Conservation (phyloP, 2,888 invertebrate genomes). For the Neelides folsomi region DNA sequence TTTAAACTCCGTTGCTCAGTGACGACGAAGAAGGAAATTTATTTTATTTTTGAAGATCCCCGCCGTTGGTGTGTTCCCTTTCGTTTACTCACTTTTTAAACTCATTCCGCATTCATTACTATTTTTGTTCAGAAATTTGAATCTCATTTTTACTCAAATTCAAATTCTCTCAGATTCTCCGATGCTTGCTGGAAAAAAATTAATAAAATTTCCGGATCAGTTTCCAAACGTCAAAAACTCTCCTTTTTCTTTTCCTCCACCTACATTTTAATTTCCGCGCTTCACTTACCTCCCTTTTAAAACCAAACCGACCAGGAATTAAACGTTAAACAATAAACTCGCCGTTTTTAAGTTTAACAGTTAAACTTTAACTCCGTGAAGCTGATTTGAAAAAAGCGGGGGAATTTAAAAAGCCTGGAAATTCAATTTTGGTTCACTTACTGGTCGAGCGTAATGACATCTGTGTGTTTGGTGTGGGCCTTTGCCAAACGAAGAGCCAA, state of each 20-base stretch:
- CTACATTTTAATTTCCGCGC: neutral
- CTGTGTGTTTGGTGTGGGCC: constrained; percentile 73
- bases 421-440: constrained; percentile 47
- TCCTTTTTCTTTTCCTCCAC: neutral
- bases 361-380: neutral
- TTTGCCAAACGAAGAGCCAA: constrained; percentile 81
- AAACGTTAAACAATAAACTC: no score
- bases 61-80: no score
- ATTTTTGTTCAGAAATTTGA: neutral
- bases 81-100: no score
- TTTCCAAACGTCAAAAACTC: constrained; percentile 2
- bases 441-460: constrained; percentile 92
- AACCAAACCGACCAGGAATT: no score
- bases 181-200: constrained; percentile 12
- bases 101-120: no score
- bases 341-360: neutral
- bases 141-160: neutral
- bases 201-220: constrained; percentile 15
- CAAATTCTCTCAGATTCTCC: constrained; percentile 5
- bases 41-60: no score
- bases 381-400: neutral
- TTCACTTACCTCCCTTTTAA: no score
- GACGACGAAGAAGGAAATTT: no score
- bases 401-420: neutral
- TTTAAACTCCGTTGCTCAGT: no score